Base-by-base conservation (phyloP, 2,113 vertebrate genomes). In the Prinia subflava region DNA sequence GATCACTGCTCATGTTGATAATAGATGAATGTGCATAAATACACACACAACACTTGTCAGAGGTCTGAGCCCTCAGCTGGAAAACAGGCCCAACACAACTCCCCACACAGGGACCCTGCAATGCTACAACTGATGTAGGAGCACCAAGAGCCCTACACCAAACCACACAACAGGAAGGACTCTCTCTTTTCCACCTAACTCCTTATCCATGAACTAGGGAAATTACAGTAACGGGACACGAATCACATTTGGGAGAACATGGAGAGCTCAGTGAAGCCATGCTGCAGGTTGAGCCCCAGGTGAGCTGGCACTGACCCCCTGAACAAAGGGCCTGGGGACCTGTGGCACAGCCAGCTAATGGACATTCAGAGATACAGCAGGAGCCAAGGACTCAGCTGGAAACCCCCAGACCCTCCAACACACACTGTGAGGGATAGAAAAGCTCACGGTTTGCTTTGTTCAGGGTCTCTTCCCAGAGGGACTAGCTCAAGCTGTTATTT, bases 21-120 rank as follows among this genome's bases (percentile, higher is more conserved):
- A 41, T 0, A 63, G 31, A 2, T 4, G 5, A 42, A 59, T 4
- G 19, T 3, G 13, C 0, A 0, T 3, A 75, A 10, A 70, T 42
- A 64, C 33, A 49, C 11, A 33, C 3, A 2, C 12, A 11, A 13
- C 14, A 37, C 23, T 12, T n/a, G 20, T 76, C 44, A 56, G 41
- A 50, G 44, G 22, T 49, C 31, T 70, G 52, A 84, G 28, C 30
- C 21, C 46, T 79, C 47, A 60, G 27, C 39, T 5, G 2, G 31
- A 59, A 47, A 76, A 33, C 5, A 84, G 49, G 62, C 6, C 9
- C 5, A 42, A 28, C 16, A 23, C 37, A 78, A 27, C 12, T 59
- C 33, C 24, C 49, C 16, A 4, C 0, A 22, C 9, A n/a, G 44
- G 20, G 11, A 41, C 44, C 2, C 2, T 15, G 21, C 22, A 52